phyloP scores from a whole-genome alignment of 2,113 vertebrate genomes.

The Antechinus flavipes region DNA sequence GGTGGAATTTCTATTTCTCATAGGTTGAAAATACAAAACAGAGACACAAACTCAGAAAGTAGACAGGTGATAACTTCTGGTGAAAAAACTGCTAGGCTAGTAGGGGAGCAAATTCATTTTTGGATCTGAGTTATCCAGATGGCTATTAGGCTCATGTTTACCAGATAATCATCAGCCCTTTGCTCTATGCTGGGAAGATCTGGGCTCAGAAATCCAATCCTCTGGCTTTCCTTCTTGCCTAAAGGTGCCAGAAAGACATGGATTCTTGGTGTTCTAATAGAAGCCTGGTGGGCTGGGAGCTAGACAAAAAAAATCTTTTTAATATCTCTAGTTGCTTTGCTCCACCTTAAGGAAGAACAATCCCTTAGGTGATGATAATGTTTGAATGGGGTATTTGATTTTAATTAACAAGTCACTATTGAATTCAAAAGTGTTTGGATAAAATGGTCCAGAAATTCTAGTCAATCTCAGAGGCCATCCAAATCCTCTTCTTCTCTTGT shows the following conservation, averaged over 20 bases:
- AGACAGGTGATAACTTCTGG: not conserved
- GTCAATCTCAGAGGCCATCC: fast-evolving
- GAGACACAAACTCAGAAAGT: not conserved
- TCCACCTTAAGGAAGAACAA: fast-evolving
- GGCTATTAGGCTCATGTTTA: not conserved
- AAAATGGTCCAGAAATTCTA: not conserved
- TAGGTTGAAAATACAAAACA: not conserved
- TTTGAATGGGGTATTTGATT: fast-evolving
- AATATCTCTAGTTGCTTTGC: fast-evolving
- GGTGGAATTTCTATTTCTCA: not conserved
- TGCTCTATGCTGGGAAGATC: not conserved
- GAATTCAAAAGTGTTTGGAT: fast-evolving
- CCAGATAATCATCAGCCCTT: not conserved
- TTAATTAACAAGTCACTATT: not conserved
- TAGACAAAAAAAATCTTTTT: not conserved
- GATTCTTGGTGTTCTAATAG: not conserved
- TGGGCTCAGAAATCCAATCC: not conserved
- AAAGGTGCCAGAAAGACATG: not conserved
- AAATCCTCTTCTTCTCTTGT: not conserved
- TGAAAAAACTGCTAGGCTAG: not conserved
- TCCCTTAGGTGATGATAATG: not conserved
- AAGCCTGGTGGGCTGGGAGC: not conserved
- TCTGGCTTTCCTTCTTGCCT: not conserved
- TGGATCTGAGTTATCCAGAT: not conserved
- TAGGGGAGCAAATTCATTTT: not conserved